These are phyloP conservation scores for Sinopyrophorus schimmeli DNA, from an alignment of 2,888 invertebrate species.

Conservation along the genomic window DNA sequence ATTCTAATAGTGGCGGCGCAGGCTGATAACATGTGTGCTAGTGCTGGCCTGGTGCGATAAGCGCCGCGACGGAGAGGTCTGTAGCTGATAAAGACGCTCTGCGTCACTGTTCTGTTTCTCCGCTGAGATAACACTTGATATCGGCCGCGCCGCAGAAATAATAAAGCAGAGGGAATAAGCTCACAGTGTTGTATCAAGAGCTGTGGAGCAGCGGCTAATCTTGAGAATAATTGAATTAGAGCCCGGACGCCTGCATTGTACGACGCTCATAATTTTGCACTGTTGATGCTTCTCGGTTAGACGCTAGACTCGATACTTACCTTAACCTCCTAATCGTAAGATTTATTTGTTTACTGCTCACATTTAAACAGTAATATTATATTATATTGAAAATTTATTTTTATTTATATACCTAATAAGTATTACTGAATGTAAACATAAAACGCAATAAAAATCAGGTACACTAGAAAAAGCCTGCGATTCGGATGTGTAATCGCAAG, in stretches of 20 bases:
- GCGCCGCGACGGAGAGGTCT: conserved; percentile 52
- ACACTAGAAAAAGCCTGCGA: too few species aligned
- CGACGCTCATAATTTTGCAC: conserved; percentile 19
- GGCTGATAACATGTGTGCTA: conserved; percentile 54
- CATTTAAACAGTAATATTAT: too few species aligned
- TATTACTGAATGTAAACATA: too few species aligned
- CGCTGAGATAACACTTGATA: conserved; percentile 45
- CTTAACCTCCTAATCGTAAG: not conserved
- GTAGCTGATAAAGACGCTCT: conserved; percentile 55
- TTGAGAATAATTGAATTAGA: conserved; percentile 39
- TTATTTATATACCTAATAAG: too few species aligned
- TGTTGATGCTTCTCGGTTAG: too few species aligned
- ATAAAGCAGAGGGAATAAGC: conserved; percentile 46
- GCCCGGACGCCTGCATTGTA: conserved; percentile 23
- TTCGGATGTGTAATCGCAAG: too few species aligned
- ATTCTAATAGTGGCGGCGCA: conserved; percentile 57
- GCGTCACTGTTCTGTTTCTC: conserved; percentile 53
- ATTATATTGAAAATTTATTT: too few species aligned
- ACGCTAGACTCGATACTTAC: not conserved
- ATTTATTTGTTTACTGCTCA: too few species aligned
- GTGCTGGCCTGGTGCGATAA: conserved; percentile 55
- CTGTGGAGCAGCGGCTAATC: conserved; percentile 36
- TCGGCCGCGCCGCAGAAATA: conserved; percentile 51
- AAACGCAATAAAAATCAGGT: too few species aligned
- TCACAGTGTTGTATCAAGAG: conserved; percentile 33